Percentiles rank a stretch among this genome's conserved stretches.
phyloP scores from a whole-genome alignment of 2,113 vertebrate genomes.

The Eupsittula cactorum region DNA sequence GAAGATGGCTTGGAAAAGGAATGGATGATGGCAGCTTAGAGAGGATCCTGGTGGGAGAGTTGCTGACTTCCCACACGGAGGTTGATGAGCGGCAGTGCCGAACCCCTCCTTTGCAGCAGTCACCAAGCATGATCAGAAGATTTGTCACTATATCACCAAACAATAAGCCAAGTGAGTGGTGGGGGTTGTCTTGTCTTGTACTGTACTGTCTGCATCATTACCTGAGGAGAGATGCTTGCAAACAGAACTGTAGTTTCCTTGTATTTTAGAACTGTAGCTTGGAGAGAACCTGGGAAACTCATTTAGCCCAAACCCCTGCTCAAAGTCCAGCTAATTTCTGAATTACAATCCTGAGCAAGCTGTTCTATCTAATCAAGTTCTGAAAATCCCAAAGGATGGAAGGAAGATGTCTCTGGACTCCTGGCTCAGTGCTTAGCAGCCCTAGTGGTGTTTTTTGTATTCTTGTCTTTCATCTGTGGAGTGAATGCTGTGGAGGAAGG shows the following conservation, averaged over 20 bases:
- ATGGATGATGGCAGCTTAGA: conserved; percentile 97
- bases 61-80: conserved; percentile 87
- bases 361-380: not conserved
- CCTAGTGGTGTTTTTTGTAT: not conserved
- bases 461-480: not conserved
- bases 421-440: not conserved
- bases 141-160: conserved; percentile 96
- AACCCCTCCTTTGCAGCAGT: conserved; percentile 96
- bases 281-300: not conserved
- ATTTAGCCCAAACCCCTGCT: not conserved
- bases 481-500: not conserved
- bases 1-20: conserved; percentile 96
- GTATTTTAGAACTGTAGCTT: not conserved
- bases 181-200: not conserved
- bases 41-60: conserved; percentile 93
- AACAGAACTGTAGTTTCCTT: not conserved
- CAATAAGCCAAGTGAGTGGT: conserved; percentile 92
- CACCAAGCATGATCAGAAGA: conserved; percentile 96
- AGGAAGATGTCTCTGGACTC: not conserved
- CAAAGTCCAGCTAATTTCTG: not conserved
- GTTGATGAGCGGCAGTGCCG: conserved; percentile 92
- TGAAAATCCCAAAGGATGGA: not conserved
- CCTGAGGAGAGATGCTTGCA: not conserved
- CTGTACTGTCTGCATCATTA: not conserved
- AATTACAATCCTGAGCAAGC: not conserved